Evolutionary conservation across 2,113 vertebrate species (phyloP), one percentile per base, ranked within the genome.

Genomic region (Rhinopithecus roxellana): DNA sequence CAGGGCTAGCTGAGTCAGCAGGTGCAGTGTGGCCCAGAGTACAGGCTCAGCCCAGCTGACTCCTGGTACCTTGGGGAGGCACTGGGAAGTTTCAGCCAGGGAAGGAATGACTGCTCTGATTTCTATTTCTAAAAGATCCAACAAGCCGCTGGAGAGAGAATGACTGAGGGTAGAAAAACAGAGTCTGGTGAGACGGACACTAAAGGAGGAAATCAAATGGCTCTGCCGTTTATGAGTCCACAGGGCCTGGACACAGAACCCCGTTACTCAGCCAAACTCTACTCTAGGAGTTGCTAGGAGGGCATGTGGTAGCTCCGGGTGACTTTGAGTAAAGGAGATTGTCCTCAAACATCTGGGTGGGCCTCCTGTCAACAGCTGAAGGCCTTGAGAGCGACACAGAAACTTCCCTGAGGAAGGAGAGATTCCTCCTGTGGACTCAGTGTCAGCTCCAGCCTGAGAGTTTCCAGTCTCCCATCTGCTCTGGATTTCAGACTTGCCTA

Each of bases 81-180:
- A 4, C 35, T 6, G 35, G 38, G 81, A 38, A 72, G 48, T 48
- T 14, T 22, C 35, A n/a, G 48, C 40, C 22, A 81, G 23, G n/a
- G 50, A 35, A 75, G 3, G 14, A 48, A 80, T 20, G 52, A 13
- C 1, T 55, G 61, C n/a, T n/a, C 83, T 23, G 38, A n/a, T 45
- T n/a, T 20, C 4, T 8, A 5, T 30, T 43, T 52, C 22, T 32
- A 67, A 48, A 80, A 32, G 52, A 82, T 4, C 38, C 55, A 35
- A 45, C 32, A 32, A 69, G 23, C 32, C 4, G 3, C 38, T 55
- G 23, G 45, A 48, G 17, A 17, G 83, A 55, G 20, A 69, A 57
- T 2, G 3, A 18, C 22, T 5, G 69, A 40, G 32, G 14, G 3
- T 48, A 38, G 77, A 23, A 38, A 57, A 35, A 16, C 0, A 0